A percentile compares a stretch with the other conserved stretches of the same genome.
Evolutionary conservation across 92 coral and sea anemone species (phyloP).

Genomic region (Anthopleura xanthogrammica): DNA sequence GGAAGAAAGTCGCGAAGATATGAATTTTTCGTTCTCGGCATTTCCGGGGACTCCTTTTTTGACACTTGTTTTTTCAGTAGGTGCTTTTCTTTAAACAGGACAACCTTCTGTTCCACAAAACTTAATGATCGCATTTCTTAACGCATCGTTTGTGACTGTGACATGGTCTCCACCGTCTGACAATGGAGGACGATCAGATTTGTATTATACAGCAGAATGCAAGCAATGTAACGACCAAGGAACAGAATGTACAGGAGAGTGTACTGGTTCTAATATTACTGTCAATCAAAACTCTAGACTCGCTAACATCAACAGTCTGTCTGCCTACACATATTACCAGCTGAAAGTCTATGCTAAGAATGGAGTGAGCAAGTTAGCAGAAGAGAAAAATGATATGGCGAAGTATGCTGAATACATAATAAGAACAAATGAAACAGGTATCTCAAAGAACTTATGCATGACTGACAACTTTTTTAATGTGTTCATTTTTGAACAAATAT

Average conservation of each 20-base stretch:
- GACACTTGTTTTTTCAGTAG: too few relatives aligned
- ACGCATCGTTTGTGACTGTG: constrained; percentile 44
- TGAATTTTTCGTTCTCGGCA: too few relatives aligned
- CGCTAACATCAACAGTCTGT: constrained; percentile 13
- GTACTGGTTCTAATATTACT: constrained; percentile 18
- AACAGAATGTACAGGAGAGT: constrained; percentile 18
- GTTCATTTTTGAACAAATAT: too few relatives aligned
- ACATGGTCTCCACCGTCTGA: constrained; percentile 44
- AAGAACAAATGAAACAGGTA: constrained; percentile 55
- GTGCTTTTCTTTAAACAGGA: constrained; percentile 10
- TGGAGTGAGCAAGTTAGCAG: constrained; percentile 54
- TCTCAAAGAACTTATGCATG: not conserved
- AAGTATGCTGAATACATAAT: constrained; percentile 10
- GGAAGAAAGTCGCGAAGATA: too few relatives aligned
- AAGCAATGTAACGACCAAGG: constrained; percentile 38
- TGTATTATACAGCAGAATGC: constrained; percentile 50
- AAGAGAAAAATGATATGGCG: constrained; percentile 39
- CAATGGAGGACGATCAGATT: constrained; percentile 39
- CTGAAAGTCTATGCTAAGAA: constrained; percentile 43
- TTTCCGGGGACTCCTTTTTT: too few relatives aligned
- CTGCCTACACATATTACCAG: constrained; percentile 36
- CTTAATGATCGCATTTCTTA: constrained; percentile 7
- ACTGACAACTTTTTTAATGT: too few relatives aligned
- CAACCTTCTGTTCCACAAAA: constrained; percentile 59
- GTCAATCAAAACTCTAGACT: constrained; percentile 8